Conservation (phyloP, 2,797 vertebrate species). For the Hirundo rustica region DNA sequence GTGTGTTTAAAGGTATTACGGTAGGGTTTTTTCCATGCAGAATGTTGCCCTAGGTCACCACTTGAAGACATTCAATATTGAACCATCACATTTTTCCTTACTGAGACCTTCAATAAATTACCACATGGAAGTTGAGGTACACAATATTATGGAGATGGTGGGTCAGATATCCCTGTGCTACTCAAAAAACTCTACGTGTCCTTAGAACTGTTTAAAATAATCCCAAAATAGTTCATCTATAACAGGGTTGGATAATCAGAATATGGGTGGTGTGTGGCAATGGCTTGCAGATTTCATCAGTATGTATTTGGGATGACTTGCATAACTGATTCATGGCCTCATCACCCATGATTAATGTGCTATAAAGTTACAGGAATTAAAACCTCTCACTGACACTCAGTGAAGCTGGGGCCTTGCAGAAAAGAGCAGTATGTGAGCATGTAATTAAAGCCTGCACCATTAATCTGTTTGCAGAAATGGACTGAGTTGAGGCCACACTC, state of each 20-base stretch:
- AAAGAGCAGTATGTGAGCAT: not conserved
- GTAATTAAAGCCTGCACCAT: not conserved
- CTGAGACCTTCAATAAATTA: not conserved
- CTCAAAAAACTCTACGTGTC: not conserved
- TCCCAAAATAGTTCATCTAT: not conserved
- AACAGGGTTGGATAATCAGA: not conserved
- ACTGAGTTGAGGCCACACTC: not conserved
- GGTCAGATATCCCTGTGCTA: not conserved
- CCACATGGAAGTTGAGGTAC: not conserved
- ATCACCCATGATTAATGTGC: constrained; percentile 34
- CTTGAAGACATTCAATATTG: not conserved
- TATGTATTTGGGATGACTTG: constrained; percentile 14
- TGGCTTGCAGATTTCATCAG: not conserved
- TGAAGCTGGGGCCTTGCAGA: not conserved
- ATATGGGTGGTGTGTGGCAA: not conserved
- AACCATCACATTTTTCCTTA: not conserved
- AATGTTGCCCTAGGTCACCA: not conserved
- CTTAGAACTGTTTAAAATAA: not conserved
- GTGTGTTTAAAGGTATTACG: not conserved
- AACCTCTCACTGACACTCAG: not conserved
- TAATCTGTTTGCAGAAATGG: not conserved
- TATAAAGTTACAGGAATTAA: constrained; percentile 18
- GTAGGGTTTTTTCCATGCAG: not conserved
- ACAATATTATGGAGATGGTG: not conserved
- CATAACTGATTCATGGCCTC: constrained; percentile 13